Evolutionary conservation across 1,140 invertebrate species (phyloP), one percentile per base, ranked within the genome.

Genomic region (Vanessa atalanta): DNA sequence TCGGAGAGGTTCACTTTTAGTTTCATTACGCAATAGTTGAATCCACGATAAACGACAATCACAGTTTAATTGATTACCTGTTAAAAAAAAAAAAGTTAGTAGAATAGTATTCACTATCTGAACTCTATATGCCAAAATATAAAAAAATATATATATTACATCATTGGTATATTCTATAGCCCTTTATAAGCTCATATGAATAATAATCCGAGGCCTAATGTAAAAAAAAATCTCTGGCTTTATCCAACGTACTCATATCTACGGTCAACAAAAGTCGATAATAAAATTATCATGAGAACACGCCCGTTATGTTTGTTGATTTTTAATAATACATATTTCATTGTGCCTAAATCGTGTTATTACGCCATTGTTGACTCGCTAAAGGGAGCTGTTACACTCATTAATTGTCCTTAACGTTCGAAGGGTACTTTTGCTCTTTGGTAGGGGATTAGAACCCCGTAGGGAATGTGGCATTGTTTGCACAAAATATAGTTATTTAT

Each of bases 11-110:
- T 92, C 89, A 84, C 95, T 96, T 84, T 94, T 95, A 55, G 96
- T 96, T 83, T 96, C 95, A 86, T 96, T 96, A 76, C 94, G 94
- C 70, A 97, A 87, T 48, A 93, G 93, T 90, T 95, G 95, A 82
- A 97, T 95, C 96, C 96, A 97, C 15, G 94, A 93, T 55, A 97
- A 90, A 55, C 95, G 95, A 83, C 96, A 97, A 91, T 97, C 96
- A 87, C 96, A 97, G 78, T 93, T 94, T 85, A 97, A 94, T 82
- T 95, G 94, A 93, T 97, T 97, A 85, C 95, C 96, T 97, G 94
- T 15, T 31, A 31, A 93, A 85, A 71, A 47, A 77, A 81, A 68
- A 65, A 16, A 71, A 47, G 37, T 26, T 37, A 60, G 9, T 65
- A 51, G n/a, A n/a, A n/a, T 47, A 26, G 15, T 1, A 55, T 16